These are phyloP conservation scores for Esox masquinongy DNA, from an alignment of 2,797 vertebrate genomes.

Conservation along the genomic window DNA sequence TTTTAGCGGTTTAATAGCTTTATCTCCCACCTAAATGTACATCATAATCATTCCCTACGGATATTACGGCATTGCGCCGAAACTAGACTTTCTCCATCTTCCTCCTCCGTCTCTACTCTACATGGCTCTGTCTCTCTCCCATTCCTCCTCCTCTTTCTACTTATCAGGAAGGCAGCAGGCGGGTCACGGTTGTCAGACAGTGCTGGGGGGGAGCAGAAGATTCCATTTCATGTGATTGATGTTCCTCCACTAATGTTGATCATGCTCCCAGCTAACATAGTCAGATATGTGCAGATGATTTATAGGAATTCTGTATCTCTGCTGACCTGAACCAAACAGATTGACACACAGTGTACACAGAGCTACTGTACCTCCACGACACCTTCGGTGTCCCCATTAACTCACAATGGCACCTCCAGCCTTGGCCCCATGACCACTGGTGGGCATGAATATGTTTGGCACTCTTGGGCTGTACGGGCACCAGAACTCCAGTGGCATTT, in stretches of 20 bases:
- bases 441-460: no score
- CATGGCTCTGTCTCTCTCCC: not conserved
- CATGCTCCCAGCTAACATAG: not conserved
- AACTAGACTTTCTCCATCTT: not conserved
- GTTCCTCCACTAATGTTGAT: not conserved
- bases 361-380: not conserved
- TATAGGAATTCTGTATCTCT: constrained; percentile 3
- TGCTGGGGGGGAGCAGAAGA: not conserved
- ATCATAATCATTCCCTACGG: not conserved
- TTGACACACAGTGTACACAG: not conserved
- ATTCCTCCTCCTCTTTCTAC: not conserved
- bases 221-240: not conserved
- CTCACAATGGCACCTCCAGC: not conserved
- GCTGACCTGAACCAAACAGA: not conserved
- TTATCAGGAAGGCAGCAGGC: not conserved
- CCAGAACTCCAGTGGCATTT: no score
- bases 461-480: no score
- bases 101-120: not conserved
- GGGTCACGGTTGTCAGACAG: not conserved
- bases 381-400: not conserved
- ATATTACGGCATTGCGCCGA: not conserved
- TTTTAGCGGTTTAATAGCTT: constrained; percentile 7
- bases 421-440: not conserved
- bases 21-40: constrained; percentile 16
- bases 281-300: not conserved